Evolutionary conservation across 92 coral and sea anemone genomes (phyloP), one percentile per base, ranked within the genome.

Genomic region (Pocillopora grandis): DNA sequence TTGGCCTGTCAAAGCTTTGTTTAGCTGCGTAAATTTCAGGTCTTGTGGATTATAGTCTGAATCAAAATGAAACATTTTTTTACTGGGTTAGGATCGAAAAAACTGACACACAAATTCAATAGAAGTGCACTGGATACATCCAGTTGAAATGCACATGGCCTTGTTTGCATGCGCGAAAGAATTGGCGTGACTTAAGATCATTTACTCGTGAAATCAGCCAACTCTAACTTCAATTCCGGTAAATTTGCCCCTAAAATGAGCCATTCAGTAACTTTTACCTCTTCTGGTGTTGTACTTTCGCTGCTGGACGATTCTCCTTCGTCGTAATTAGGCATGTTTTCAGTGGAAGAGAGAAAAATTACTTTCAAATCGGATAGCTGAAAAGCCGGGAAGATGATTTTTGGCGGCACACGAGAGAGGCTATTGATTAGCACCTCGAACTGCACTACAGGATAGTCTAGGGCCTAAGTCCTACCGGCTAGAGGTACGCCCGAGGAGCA

Each of bases 261-360:
- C 62, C 64, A 48, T 58, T 36, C 42, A 19, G 33, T 12, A n/a
- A 64, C 55, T 49, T 67, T 58, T 90, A 94, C 98, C 98, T 82
- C 90, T 27, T 91, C 95, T 81, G 93, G 90, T 17, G 92, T 80
- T 10, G 98, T 91, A 84, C 98, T 94, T 85, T 88, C 98, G 77
- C 95, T 94, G 19, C 93, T 87, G 16, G 98, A 86, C 61, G 98
- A 94, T 2, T 72, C 85, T 61, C 81, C 87, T 12, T 88, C 95
- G 2, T 91, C 98, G 52, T 81, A 77, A 48, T 77, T 37, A 86
- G 98, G 98, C 95, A 94, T 91, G 76, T 64, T 94, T 84, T 58
- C 72, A 36, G 69, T 60, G 69, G 15, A 57, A 63, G 49, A 42
- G 49, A 19, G 37, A 76, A 61, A 64, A 8, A 49, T 49, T 0